These are phyloP conservation scores for Lapara coniferarum DNA, from an alignment of 2,888 invertebrate genomes.

Conservation along the genomic window DNA sequence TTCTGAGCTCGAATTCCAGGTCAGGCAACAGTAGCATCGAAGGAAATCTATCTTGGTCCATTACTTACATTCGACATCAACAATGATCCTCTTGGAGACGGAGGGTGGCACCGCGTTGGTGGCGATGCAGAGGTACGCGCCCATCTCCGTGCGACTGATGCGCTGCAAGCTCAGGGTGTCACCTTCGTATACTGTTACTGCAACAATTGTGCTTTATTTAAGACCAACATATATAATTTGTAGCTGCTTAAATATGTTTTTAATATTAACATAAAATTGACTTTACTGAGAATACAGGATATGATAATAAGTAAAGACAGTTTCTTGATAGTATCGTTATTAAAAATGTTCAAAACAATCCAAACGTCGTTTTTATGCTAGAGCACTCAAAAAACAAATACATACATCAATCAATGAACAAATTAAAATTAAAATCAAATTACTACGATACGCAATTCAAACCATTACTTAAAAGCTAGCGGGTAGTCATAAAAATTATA, in stretches of 20 bases:
- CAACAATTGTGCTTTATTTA: slow-evolving; percentile 52
- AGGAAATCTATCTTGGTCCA: neutral
- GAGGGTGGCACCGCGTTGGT: slow-evolving; percentile 95
- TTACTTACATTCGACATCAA: slow-evolving; percentile 94
- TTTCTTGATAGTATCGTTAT: no score
- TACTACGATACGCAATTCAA: slow-evolving; percentile 20
- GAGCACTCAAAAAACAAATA: neutral
- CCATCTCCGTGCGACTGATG: slow-evolving; percentile 95
- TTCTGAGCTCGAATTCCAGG: neutral
- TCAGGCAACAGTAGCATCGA: neutral
- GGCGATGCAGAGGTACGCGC: slow-evolving; percentile 91
- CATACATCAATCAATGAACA: neutral
- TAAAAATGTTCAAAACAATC: neutral
- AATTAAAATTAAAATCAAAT: slow-evolving; percentile 24
- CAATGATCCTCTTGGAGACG: slow-evolving; percentile 95
- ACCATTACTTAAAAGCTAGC: slow-evolving; percentile 22
- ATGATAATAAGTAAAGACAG: no score
- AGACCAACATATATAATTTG: no score
- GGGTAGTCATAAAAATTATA: slow-evolving; percentile 53
- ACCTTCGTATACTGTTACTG: slow-evolving; percentile 93
- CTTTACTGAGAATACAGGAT: no score
- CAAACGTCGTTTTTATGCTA: neutral
- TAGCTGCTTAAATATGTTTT: no score
- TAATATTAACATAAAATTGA: no score
- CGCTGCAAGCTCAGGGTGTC: slow-evolving; percentile 93